These are phyloP conservation scores for Aldabrachelys gigantea DNA, from an alignment of 2,113 vertebrate species.

Conservation along the genomic window DNA sequence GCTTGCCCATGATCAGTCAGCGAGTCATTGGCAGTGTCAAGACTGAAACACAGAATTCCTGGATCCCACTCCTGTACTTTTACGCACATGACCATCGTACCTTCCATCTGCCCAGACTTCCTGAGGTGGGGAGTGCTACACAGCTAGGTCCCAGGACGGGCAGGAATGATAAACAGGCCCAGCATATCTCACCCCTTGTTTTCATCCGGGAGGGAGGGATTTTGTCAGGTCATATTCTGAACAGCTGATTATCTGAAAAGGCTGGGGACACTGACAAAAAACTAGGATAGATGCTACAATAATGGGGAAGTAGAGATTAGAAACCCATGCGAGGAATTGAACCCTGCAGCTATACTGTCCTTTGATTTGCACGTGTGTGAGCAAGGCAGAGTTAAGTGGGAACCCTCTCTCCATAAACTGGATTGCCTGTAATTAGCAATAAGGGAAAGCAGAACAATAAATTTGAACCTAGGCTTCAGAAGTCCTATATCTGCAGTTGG, in stretches of 20 bases:
- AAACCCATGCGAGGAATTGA: conserved; percentile 26
- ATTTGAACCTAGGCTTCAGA: conserved; percentile 34
- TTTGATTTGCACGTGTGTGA: conserved; percentile 32
- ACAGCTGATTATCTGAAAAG: not conserved
- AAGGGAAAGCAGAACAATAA: conserved; percentile 24
- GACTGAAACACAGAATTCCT: not conserved
- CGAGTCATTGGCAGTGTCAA: not conserved
- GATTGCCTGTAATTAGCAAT: not conserved
- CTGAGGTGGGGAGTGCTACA: not conserved
- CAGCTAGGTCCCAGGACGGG: not conserved
- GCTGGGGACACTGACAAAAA: not conserved
- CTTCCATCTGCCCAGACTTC: not conserved
- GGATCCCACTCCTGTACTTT: not conserved
- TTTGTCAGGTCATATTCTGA: not conserved
- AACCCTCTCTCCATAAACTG: not conserved
- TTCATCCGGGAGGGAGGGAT: no score
- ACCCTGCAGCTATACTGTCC: not conserved
- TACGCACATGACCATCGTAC: not conserved
- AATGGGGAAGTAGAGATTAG: conserved; percentile 6
- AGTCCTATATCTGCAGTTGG: conserved; percentile 12
- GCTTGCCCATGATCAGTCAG: not conserved
- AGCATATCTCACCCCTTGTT: not conserved
- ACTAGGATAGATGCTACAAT: conserved; percentile 46
- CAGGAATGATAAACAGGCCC: not conserved
- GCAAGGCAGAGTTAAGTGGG: conserved; percentile 11